Percentiles rank a stretch among this genome's conserved stretches.
phyloP scores from a whole-genome alignment of 2,888 invertebrate species.

The Zonitis immaculata region DNA sequence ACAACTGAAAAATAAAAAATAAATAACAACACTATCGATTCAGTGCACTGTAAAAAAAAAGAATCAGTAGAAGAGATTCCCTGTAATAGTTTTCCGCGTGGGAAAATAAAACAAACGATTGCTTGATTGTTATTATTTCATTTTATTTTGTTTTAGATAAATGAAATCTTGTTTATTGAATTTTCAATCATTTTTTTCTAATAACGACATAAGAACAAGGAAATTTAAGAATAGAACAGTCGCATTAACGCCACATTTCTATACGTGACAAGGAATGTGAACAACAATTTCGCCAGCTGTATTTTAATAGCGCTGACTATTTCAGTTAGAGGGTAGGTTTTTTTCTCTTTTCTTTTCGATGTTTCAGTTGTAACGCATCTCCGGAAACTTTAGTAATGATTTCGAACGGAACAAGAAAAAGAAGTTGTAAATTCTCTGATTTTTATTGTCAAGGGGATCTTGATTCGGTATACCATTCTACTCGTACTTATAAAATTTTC shows the following conservation, averaged over 20 bases:
- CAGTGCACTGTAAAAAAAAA: constrained; percentile 13
- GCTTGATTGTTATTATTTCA: constrained; percentile 22
- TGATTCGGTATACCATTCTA: too few relatives aligned
- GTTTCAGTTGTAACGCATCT: neutral
- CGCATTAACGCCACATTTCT: constrained; percentile 5
- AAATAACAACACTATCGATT: too few relatives aligned
- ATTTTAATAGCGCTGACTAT: constrained; percentile 1
- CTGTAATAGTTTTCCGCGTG: constrained; percentile 23
- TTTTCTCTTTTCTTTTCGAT: neutral
- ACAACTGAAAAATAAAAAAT: too few relatives aligned
- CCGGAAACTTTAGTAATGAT: neutral
- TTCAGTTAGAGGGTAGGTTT: neutral
- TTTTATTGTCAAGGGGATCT: too few relatives aligned
- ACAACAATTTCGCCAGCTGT: constrained; percentile 5
- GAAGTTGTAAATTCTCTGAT: neutral
- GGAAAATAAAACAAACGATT: constrained; percentile 20
- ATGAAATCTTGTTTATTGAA: constrained; percentile 19
- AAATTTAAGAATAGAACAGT: neutral
- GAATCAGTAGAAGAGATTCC: constrained; percentile 13
- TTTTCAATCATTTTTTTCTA: constrained; percentile 6
- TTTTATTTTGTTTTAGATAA: constrained; percentile 19
- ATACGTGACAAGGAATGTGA: constrained; percentile 5
- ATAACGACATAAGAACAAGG: too few relatives aligned
- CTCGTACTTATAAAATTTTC: neutral
- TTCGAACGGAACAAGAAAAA: neutral